A percentile compares a stretch with the other conserved stretches of the same genome.
These are phyloP conservation scores for Anguilla megastoma DNA, from an alignment of 2,797 vertebrate species.

Conservation along the genomic window DNA sequence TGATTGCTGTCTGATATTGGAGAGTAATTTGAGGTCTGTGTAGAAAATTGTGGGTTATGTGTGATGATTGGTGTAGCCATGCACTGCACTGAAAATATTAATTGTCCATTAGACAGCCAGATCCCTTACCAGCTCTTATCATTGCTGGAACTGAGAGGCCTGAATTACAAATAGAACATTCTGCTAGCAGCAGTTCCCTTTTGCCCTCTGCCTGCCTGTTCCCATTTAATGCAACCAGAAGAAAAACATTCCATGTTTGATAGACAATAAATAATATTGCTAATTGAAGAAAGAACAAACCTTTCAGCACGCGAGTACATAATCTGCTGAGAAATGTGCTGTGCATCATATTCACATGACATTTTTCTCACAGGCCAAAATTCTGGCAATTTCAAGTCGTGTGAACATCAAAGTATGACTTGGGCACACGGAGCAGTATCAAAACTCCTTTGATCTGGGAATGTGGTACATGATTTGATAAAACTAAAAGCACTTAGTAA, in stretches of 20 bases:
- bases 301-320: background rate
- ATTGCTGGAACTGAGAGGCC: background rate
- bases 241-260: background rate
- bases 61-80: constrained; percentile 30
- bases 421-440: background rate
- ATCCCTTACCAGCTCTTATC: constrained; percentile 13
- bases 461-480: background rate
- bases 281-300: background rate
- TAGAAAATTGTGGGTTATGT: constrained; percentile 17
- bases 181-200: background rate
- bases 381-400: background rate
- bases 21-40: constrained; percentile 16
- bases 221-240: background rate
- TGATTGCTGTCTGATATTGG: constrained; percentile 2
- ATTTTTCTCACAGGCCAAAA: background rate
- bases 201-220: background rate
- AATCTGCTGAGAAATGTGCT: background rate
- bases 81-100: constrained; percentile 37
- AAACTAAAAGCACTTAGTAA: background rate
- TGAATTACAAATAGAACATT: background rate
- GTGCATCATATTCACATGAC: background rate
- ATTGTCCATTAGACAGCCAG: constrained; percentile 19
- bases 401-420: background rate
- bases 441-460: background rate
- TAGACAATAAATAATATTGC: background rate